Base-by-base conservation (phyloP, 1,140 invertebrate genomes). In the Drosophila cardini region DNA sequence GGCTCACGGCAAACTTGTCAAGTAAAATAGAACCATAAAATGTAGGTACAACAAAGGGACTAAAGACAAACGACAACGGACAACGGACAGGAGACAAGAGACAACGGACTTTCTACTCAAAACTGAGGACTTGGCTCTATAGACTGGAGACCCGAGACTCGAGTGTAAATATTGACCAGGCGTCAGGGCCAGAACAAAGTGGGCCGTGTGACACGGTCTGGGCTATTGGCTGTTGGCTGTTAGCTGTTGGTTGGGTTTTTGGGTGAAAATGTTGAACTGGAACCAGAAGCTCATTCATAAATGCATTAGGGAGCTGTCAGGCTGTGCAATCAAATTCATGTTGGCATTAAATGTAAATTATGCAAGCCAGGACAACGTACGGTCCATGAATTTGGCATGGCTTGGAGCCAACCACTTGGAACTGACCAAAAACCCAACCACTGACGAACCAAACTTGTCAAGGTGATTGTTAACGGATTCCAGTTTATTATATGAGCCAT, bases 341-440 rank as follows among this genome's bases (percentile, higher is more conserved):
- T 75, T 75, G 65, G 72, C 57, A 71, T 75, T 75, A 71, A 75
- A 52, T 70, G 52, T 75, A 71, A 71, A 73, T 73, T 73, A 73
- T 73, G 71, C 64, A 65, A 55, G 50, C 50, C 50, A 15, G 62
- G 38, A 63, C 55, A 34, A 3, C 15, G 30, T 15, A 56, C 61
- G 56, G 56, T 34, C 71, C 71, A 73, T 73, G 71, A 73, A 73
- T 73, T 73, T 73, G 64, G 61, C 71, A 73, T 73, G 71, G 71
- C 64, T 55, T 55, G 26, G 46, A 72, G 62, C 34, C 56, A 68
- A 72, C 70, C 70, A 68, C 63, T 68, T 58, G 63, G 55, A 67
- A 60, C 57, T 16, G 67, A 32, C 55, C 46, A 46, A 48, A 52
- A 36, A 36, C 70, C 46, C 61, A 36, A 36, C 70, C 46, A 68